Conservation (phyloP, 37 sponge, comb jelly and placozoan genomes). For the Chondrosia reniformis region DNA sequence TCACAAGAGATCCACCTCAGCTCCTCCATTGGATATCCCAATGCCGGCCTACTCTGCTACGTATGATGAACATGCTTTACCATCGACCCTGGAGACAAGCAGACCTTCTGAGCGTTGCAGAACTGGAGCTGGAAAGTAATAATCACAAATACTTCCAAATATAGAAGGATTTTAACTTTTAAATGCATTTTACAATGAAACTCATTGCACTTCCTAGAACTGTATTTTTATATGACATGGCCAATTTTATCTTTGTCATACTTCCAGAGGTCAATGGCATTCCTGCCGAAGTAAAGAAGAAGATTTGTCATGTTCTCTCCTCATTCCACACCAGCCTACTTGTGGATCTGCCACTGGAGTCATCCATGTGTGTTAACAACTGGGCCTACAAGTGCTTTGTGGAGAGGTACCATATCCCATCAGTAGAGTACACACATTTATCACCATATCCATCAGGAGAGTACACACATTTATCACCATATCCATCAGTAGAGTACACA, state of each 20-base stretch:
- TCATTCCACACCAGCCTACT: neutral
- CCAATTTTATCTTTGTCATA: too few species aligned
- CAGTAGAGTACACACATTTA: too few species aligned
- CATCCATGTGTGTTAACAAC: constrained; percentile 40
- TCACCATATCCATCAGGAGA: too few species aligned
- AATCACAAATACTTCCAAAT: too few species aligned
- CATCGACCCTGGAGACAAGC: constrained; percentile 66
- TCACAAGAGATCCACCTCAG: constrained; percentile 13
- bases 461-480: too few species aligned
- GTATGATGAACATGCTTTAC: constrained; percentile 35
- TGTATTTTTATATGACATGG: too few species aligned
- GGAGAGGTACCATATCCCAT: constrained; percentile 68
- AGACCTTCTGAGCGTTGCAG: constrained; percentile 65
- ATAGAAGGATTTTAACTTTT: too few species aligned
- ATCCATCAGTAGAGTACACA: too few species aligned
- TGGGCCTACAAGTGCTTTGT: constrained; percentile 63
- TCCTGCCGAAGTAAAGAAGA: neutral
- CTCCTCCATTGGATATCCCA: constrained; percentile 20
- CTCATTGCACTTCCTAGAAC: too few species aligned
- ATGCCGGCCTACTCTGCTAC: constrained; percentile 34
- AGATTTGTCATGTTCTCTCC: neutral
- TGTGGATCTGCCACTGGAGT: neutral
- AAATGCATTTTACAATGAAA: too few species aligned
- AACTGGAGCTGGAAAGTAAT: constrained; percentile 63
- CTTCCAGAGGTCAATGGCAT: too few species aligned